Percentiles rank a stretch among this genome's conserved stretches.
phyloP scores from a whole-genome alignment of 37 sponge, comb jelly and placozoan genomes.

The Dysidea cf. avara region DNA sequence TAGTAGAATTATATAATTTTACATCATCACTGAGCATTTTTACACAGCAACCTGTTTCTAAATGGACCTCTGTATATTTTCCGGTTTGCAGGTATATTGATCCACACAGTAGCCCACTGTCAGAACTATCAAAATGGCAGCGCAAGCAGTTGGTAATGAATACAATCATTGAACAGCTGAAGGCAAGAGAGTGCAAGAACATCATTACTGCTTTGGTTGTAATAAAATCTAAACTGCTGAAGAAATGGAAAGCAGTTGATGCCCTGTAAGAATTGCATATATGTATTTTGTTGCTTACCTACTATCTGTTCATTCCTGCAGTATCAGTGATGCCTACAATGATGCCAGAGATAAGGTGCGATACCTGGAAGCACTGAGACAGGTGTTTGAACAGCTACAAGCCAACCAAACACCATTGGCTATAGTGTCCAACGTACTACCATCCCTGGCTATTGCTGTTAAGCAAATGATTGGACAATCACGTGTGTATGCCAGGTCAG shows the following conservation, averaged over 20 bases:
- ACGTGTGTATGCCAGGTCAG: slow-evolving; percentile 71
- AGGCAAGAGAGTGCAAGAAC: slow-evolving; percentile 71
- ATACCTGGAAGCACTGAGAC: slow-evolving; percentile 66
- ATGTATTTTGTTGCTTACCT: not conserved
- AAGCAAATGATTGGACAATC: slow-evolving; percentile 74
- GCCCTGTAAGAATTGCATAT: slow-evolving; percentile 44
- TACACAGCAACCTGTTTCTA: not conserved
- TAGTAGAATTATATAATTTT: too few relatives aligned
- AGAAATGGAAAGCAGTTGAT: slow-evolving; percentile 82
- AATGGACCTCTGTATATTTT: too few relatives aligned
- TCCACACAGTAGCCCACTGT: slow-evolving; percentile 52
- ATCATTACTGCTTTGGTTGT: slow-evolving; percentile 70
- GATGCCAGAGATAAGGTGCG: slow-evolving; percentile 77
- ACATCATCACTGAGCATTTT: not conserved
- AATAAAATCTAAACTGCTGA: slow-evolving; percentile 73
- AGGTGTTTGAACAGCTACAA: slow-evolving; percentile 69
- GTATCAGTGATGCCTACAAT: slow-evolving; percentile 84
- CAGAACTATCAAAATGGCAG: slow-evolving; percentile 84
- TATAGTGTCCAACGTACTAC: slow-evolving; percentile 31
- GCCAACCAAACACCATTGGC: slow-evolving; percentile 29
- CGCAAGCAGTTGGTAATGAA: slow-evolving; percentile 62
- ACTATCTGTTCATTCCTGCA: not conserved
- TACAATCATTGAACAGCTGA: slow-evolving; percentile 84
- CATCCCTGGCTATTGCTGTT: slow-evolving; percentile 20
- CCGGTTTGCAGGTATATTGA: slow-evolving; percentile 38